Percentiles rank a stretch among this genome's conserved stretches.
Conservation (phyloP, 1,140 invertebrate genomes). For the Drosophila paulistorum region DNA sequence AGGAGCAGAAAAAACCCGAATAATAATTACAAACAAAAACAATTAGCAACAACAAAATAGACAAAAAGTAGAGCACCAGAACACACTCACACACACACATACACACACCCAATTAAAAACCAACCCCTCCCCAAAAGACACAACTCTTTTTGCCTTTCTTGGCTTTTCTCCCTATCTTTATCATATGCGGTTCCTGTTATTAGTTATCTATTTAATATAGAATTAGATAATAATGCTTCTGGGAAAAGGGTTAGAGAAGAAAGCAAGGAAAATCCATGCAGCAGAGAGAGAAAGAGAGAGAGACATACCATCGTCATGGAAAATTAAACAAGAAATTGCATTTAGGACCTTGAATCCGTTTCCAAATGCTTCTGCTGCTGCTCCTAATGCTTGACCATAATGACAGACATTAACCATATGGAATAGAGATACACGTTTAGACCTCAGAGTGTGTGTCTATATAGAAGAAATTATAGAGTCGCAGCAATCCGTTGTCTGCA, state of each 20-base stretch:
- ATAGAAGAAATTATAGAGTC: conserved; percentile 39
- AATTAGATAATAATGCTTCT: conserved; percentile 34
- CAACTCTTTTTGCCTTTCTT: conserved; percentile 16
- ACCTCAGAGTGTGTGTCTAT: conserved; percentile 27
- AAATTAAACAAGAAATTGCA: conserved; percentile 56
- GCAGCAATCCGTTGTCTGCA: conserved; percentile 38
- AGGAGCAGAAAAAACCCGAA: conserved; percentile 25
- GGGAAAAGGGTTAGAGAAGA: not conserved
- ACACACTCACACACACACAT: conserved; percentile 5
- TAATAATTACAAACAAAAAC: conserved; percentile 65
- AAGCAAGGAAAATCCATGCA: conserved; percentile 29
- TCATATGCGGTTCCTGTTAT: conserved; percentile 22
- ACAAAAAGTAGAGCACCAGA: conserved; percentile 58
- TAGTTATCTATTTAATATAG: conserved; percentile 15
- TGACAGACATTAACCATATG: conserved; percentile 18
- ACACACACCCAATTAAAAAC: conserved; percentile 30
- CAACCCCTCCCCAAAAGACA: conserved; percentile 30
- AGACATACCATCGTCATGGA: conserved; percentile 54
- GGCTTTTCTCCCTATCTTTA: conserved; percentile 30
- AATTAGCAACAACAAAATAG: conserved; percentile 67
- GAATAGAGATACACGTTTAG: conserved; percentile 29
- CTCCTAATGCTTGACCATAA: conserved; percentile 18
- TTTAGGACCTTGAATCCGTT: conserved; percentile 27
- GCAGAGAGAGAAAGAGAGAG: not conserved
- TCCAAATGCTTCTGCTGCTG: conserved; percentile 17